Conservation (phyloP, 2,797 vertebrate species). For the Prunella strophiata region DNA sequence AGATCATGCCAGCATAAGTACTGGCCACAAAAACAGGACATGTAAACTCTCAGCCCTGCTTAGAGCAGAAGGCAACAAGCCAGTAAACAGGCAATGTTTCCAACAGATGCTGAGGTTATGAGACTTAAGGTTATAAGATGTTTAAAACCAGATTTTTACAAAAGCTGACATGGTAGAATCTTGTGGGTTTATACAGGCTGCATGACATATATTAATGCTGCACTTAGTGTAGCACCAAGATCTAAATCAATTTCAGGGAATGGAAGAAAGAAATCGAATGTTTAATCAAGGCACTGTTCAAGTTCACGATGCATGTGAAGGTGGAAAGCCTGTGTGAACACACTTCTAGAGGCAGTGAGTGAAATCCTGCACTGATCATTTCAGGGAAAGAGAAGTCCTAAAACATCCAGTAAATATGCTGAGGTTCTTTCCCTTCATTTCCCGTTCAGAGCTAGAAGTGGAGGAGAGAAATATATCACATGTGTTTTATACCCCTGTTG, state of each 20-base stretch:
- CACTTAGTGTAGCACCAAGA: neutral
- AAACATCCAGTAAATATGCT: neutral
- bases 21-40: fast-evolving
- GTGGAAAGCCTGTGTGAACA: neutral
- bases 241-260: neutral
- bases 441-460: neutral
- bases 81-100: neutral
- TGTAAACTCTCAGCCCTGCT: neutral
- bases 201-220: neutral
- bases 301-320: neutral
- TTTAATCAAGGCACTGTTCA: neutral
- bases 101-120: neutral
- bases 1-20: neutral
- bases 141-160: neutral
- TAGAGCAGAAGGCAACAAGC: neutral
- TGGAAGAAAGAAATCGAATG: neutral
- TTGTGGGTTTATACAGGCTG: neutral
- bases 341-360: neutral
- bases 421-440: neutral
- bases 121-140: neutral
- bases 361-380: neutral
- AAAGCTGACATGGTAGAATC: neutral
- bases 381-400: neutral
- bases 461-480: neutral
- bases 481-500: neutral